These are phyloP conservation scores for Luscinia megarhynchos DNA, from an alignment of 2,797 vertebrate species.

Conservation along the genomic window DNA sequence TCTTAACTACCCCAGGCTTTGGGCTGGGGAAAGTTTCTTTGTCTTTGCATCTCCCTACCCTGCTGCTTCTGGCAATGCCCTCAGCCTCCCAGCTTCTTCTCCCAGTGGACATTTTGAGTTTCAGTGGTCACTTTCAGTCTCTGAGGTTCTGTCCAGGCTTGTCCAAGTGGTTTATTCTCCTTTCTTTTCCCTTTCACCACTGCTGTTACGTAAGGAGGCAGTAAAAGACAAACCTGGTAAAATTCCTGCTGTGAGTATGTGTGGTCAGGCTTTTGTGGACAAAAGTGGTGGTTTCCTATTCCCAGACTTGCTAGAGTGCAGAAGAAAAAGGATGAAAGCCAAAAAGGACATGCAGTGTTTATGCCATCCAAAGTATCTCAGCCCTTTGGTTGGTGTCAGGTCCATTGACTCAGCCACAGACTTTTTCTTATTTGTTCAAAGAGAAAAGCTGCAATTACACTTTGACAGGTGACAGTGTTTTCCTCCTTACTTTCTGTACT, in stretches of 20 bases:
- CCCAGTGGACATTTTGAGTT: neutral
- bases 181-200: neutral
- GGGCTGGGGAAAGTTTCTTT: neutral
- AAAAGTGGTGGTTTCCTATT: slow-evolving; percentile 36
- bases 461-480: neutral
- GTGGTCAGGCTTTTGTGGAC: slow-evolving; percentile 31
- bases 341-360: neutral
- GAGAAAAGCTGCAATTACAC: neutral
- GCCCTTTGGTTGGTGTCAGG: neutral
- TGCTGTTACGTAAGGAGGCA: neutral
- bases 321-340: neutral
- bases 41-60: neutral
- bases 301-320: neutral
- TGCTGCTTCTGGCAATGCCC: neutral
- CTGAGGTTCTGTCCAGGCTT: neutral
- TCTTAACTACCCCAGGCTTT: neutral
- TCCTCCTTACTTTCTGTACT: neutral
- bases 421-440: neutral
- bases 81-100: neutral
- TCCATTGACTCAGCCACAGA: neutral
- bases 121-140: neutral
- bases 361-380: neutral
- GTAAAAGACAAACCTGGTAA: slow-evolving; percentile 17
- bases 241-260: slow-evolving; percentile 14
- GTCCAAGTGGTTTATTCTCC: neutral